These are phyloP conservation scores for Tipula vernalis DNA, from an alignment of 2,888 invertebrate genomes.

Conservation along the genomic window DNA sequence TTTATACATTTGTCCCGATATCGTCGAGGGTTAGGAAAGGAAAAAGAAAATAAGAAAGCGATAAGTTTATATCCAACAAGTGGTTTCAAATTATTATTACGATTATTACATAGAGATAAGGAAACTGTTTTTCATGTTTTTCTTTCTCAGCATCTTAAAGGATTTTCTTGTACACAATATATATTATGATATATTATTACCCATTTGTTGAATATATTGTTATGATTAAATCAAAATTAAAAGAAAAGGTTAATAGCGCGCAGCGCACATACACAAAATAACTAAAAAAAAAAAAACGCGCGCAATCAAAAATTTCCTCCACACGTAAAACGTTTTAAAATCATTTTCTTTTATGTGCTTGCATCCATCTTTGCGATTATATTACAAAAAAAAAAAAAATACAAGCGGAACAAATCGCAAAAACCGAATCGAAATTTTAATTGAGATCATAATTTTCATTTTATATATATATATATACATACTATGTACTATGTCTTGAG, in stretches of 20 bases:
- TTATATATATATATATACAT: neutral
- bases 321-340: neutral
- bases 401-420: neutral
- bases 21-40: neutral
- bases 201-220: neutral
- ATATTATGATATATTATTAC: neutral
- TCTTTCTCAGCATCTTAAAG: neutral
- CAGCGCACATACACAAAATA: neutral
- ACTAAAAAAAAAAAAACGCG: neutral
- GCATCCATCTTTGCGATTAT: neutral
- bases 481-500: neutral
- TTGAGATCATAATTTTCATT: neutral
- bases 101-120: neutral
- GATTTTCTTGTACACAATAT: neutral
- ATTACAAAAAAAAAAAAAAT: neutral
- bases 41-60: neutral
- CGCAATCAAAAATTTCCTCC: neutral
- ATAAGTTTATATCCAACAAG: neutral
- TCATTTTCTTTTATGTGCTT: neutral
- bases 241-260: neutral
- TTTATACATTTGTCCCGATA: neutral
- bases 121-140: neutral
- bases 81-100: neutral
- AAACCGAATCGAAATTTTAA: neutral
- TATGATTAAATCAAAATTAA: neutral